Evolutionary conservation across 2,888 invertebrate genomes (phyloP).

Genomic region (Notodonta dromedarius): DNA sequence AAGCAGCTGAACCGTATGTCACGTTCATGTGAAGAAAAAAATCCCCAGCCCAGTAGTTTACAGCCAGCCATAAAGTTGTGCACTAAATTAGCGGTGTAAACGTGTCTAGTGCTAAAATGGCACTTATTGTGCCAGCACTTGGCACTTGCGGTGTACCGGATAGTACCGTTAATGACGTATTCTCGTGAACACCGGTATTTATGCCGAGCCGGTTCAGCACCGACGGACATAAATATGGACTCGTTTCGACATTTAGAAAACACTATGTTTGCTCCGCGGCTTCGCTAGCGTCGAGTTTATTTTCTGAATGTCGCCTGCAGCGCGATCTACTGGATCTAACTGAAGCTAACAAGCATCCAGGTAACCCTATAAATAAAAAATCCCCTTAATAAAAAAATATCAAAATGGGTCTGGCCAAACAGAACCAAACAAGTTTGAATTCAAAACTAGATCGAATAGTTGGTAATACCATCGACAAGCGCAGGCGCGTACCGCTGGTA

Average conservation of each 20-base stretch:
- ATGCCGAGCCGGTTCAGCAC: constrained; percentile 16
- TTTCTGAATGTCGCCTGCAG: no score
- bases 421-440: no score
- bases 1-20: neutral
- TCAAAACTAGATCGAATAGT: neutral
- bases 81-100: constrained; percentile 31
- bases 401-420: no score
- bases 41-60: constrained; percentile 8
- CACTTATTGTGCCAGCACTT: constrained; percentile 23
- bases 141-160: constrained; percentile 10
- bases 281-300: no score
- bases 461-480: neutral
- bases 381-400: no score
- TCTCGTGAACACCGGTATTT: constrained; percentile 33
- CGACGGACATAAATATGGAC: constrained; percentile 17
- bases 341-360: no score
- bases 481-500: neutral
- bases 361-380: no score
- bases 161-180: constrained; percentile 39
- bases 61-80: constrained; percentile 18
- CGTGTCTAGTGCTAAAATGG: constrained; percentile 13
- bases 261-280: neutral
- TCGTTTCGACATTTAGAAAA: constrained; percentile 12
- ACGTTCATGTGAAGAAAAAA: constrained; percentile 12
- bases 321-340: no score